phyloP scores from a whole-genome alignment of 2,888 invertebrate species.

The Thecophora atra region DNA sequence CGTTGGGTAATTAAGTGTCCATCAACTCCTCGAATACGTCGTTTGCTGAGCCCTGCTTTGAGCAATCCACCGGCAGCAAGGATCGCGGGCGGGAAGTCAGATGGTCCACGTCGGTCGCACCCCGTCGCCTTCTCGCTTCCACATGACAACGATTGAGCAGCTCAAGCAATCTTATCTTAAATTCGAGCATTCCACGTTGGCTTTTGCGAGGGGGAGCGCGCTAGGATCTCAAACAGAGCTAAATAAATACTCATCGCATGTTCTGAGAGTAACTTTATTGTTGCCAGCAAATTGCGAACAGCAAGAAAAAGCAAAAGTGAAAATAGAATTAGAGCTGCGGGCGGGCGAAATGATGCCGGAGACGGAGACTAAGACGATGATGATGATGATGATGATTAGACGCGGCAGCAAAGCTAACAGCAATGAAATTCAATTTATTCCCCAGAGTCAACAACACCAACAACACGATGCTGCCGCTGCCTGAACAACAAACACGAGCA shows the following conservation, averaged over 20 bases:
- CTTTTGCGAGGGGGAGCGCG: background rate
- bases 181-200: background rate
- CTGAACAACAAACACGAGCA: conserved; percentile 26
- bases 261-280: conserved; percentile 22
- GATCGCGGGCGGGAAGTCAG: too few relatives aligned
- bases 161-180: background rate
- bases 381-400: conserved; percentile 10
- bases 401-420: conserved; percentile 27
- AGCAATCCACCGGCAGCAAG: too few relatives aligned
- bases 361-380: background rate
- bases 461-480: conserved; percentile 9
- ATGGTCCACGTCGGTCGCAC: too few relatives aligned
- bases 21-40: too few relatives aligned
- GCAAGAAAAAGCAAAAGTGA: conserved; percentile 10
- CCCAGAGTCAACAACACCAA: conserved; percentile 33
- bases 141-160: too few relatives aligned
- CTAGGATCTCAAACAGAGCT: conserved; percentile 5
- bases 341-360: background rate
- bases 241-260: conserved; percentile 19
- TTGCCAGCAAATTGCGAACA: conserved; percentile 23
- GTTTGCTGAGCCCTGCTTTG: too few relatives aligned
- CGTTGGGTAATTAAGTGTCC: too few relatives aligned
- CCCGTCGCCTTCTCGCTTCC: too few relatives aligned
- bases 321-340: conserved; percentile 20
- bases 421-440: conserved; percentile 37